Evolutionary conservation across 2,888 invertebrate species (phyloP).

Genomic region (Hydriomena furcata): DNA sequence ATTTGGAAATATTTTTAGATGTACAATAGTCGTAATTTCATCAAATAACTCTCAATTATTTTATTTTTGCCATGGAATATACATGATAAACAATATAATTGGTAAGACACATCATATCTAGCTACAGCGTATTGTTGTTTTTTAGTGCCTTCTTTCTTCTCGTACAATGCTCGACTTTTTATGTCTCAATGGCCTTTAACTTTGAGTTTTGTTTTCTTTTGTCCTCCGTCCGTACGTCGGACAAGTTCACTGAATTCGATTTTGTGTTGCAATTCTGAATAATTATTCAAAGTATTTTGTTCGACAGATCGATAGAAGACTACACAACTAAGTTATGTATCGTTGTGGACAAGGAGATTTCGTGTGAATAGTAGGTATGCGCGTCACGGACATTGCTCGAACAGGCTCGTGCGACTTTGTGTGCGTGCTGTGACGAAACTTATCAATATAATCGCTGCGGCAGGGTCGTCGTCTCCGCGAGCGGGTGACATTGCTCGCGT

Average conservation of each 20-base stretch:
- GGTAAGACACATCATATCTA: slow-evolving; percentile 54
- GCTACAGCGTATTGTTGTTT: slow-evolving; percentile 44
- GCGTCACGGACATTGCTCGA: slow-evolving; percentile 67
- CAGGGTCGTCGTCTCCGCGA: slow-evolving; percentile 34
- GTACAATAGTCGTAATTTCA: slow-evolving; percentile 66
- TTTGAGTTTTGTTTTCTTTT: slow-evolving; percentile 81
- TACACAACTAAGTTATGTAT: slow-evolving; percentile 68
- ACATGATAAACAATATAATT: slow-evolving; percentile 64
- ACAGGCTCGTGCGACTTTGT: slow-evolving; percentile 58
- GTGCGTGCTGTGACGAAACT: slow-evolving; percentile 57
- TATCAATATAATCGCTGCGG: slow-evolving; percentile 39
- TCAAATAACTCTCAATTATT: slow-evolving; percentile 53
- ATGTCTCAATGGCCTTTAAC: slow-evolving; percentile 82
- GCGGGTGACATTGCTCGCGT: slow-evolving; percentile 24
- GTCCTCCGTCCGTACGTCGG: slow-evolving; percentile 70
- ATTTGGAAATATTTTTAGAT: slow-evolving; percentile 83
- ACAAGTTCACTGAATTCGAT: slow-evolving; percentile 65
- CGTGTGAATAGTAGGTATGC: slow-evolving; percentile 72
- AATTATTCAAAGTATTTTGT: slow-evolving; percentile 70
- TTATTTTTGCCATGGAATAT: slow-evolving; percentile 66
- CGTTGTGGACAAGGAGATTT: slow-evolving; percentile 65
- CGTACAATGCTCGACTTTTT: slow-evolving; percentile 74
- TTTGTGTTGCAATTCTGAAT: slow-evolving; percentile 55
- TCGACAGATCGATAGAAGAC: slow-evolving; percentile 78
- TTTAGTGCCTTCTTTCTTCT: slow-evolving; percentile 55